Evolutionary conservation across 2,888 invertebrate species (phyloP).

Genomic region (Patella ulyssiponensis): DNA sequence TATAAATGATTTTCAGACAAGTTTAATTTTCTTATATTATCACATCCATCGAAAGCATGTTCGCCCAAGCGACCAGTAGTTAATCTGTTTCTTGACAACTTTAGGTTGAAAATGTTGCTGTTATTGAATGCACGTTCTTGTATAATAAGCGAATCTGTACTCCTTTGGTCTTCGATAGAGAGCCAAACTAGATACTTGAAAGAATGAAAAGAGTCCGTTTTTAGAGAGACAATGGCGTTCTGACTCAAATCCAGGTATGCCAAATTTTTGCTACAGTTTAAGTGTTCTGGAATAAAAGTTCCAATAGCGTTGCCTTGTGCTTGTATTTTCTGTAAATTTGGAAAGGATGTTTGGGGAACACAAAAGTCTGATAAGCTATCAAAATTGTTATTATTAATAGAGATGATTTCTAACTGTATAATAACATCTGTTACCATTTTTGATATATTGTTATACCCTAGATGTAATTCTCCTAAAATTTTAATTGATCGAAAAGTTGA

Average conservation of each 20-base stretch:
- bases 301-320: neutral
- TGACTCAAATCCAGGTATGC: neutral
- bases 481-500: neutral
- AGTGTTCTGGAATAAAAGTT: neutral
- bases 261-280: constrained; percentile 6
- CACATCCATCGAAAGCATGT: constrained; percentile 11
- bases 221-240: neutral
- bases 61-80: neutral
- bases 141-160: neutral
- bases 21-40: neutral
- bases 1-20: neutral
- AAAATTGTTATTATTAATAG: too few species aligned
- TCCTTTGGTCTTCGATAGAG: neutral
- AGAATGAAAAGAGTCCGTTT: constrained; percentile 1
- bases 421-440: neutral
- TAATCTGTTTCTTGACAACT: neutral
- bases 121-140: constrained; percentile 15
- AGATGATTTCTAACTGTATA: neutral
- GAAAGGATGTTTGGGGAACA: neutral
- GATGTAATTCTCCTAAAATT: neutral
- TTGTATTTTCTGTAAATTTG: neutral
- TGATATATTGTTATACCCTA: neutral
- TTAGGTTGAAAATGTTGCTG: neutral
- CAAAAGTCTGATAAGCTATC: neutral
- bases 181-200: neutral